Evolutionary conservation across 2,113 vertebrate genomes (phyloP).

Genomic region (Phyllostomus hastatus): DNA sequence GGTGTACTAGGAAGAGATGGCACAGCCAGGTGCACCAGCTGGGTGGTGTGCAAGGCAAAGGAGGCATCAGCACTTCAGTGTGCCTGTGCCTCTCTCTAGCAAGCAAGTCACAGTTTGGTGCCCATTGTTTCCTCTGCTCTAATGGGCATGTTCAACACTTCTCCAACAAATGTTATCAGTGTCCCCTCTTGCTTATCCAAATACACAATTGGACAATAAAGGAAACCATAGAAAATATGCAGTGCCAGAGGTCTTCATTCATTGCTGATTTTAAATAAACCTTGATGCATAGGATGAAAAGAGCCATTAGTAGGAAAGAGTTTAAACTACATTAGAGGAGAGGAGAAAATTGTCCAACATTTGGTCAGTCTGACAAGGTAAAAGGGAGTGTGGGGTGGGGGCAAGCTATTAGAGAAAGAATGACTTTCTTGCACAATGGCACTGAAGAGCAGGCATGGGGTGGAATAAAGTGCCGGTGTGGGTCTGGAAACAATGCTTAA

Average conservation of each 20-base stretch:
- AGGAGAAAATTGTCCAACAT: slow-evolving; percentile 66
- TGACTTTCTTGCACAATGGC: slow-evolving; percentile 32
- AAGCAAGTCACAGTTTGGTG: not conserved
- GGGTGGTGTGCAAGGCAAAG: fast-evolving
- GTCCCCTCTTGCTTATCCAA: slow-evolving; percentile 72
- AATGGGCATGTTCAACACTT: slow-evolving; percentile 30
- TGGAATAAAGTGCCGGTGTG: not conserved
- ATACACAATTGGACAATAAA: slow-evolving; percentile 76
- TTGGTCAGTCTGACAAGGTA: slow-evolving; percentile 69
- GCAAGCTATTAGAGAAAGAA: slow-evolving; percentile 61
- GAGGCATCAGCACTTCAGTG: no score
- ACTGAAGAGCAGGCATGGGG: slow-evolving; percentile 4
- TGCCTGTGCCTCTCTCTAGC: not conserved
- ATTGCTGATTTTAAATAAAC: slow-evolving; percentile 78
- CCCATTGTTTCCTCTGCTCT: slow-evolving; percentile 38
- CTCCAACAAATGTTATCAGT: slow-evolving; percentile 68
- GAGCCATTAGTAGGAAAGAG: slow-evolving; percentile 72
- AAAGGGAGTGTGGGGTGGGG: slow-evolving; percentile 48
- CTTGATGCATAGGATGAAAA: slow-evolving; percentile 78
- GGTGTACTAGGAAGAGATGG: not conserved
- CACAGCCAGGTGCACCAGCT: not conserved
- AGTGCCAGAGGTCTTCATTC: slow-evolving; percentile 69
- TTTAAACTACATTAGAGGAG: slow-evolving; percentile 66
- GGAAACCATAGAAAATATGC: slow-evolving; percentile 61
- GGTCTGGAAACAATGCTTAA: slow-evolving; percentile 83